phyloP scores from a whole-genome alignment of 2,888 invertebrate genomes.

The Parnassius apollo region DNA sequence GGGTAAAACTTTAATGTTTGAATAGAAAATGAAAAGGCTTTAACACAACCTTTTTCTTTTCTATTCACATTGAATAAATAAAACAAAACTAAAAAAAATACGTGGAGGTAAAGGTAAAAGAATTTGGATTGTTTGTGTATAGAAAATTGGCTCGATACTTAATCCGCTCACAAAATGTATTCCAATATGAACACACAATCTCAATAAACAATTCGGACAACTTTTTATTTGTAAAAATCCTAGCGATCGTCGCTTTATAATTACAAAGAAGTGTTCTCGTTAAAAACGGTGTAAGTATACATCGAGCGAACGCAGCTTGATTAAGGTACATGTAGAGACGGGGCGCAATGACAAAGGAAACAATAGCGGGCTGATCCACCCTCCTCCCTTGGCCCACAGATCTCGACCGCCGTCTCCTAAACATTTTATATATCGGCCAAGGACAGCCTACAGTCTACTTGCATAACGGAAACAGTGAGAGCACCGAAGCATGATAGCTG shows the following conservation, averaged over 20 bases:
- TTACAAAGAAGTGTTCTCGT: slow-evolving; percentile 3
- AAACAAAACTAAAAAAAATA: too few relatives aligned
- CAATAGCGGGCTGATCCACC: slow-evolving; percentile 59
- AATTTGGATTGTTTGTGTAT: too few relatives aligned
- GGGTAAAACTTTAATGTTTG: too few relatives aligned
- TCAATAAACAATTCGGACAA: not conserved
- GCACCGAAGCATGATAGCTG: slow-evolving; percentile 20
- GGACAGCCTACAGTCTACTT: slow-evolving; percentile 48
- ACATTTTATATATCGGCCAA: slow-evolving; percentile 74
- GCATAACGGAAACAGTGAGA: slow-evolving; percentile 37
- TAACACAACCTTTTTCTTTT: too few relatives aligned
- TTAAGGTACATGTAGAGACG: slow-evolving; percentile 19
- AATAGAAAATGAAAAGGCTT: too few relatives aligned
- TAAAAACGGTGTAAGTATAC: slow-evolving; percentile 14
- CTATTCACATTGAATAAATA: too few relatives aligned
- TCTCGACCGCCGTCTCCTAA: slow-evolving; percentile 51
- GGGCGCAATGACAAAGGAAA: slow-evolving; percentile 48
- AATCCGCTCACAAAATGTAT: too few relatives aligned
- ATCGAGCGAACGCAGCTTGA: slow-evolving; percentile 19
- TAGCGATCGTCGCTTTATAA: slow-evolving; percentile 2
- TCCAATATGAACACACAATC: too few relatives aligned
- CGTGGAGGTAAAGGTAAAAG: too few relatives aligned
- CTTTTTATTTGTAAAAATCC: slow-evolving; percentile 5
- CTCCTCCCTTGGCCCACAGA: slow-evolving; percentile 45
- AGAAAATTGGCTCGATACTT: too few relatives aligned